Evolutionary conservation across 1,140 invertebrate species (phyloP), one percentile per base, ranked within the genome.

Genomic region (Sycophila sp.): DNA sequence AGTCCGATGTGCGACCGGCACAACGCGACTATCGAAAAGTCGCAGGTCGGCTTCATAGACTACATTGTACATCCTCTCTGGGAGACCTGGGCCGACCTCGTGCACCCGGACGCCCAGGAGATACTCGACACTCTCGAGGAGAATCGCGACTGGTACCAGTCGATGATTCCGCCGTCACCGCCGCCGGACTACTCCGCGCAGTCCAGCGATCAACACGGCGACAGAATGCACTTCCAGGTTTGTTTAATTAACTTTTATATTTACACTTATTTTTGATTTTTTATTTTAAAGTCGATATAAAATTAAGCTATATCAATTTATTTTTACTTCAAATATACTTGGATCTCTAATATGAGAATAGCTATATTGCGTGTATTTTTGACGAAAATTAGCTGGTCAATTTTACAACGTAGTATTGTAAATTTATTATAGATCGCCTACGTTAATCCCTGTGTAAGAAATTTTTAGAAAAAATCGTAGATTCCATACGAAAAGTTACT

Each of bases 81-180:
- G 96, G 98, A 99, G 85, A 99, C 98, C 4, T 99, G 98, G 98
- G 97, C 96, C 11, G 98, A 99, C 84, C 88, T 99, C 32, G 98
- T 99, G 2, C 96, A 99, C 87, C 98, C 98, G 0, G 97, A 99
- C 83, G 98, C 97, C 10, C 97, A 99, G 86, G 94, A 98, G 58
- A 99, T 99, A 75, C 87, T 99, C 51, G 97, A 99, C 85, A 98
- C 94, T 4, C 87, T 99, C 66, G 98, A 99, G 87, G 96, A 99
- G 84, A 99, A 99, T 85, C 90, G 98, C 56, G 96, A 99, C 86
- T 99, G 96, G 93, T 99, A 98, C 84, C 94, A 96, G 83, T 94
- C 93, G 71, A 93, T 92, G 90, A 93, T 93, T 78, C 92, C 92
- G 15, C 92, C 92, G 8, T 93, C 92, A 74, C 92, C 92, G 64